Base-by-base conservation (phyloP, 2,888 invertebrate species). In the Rhogogaster chlorosoma region DNA sequence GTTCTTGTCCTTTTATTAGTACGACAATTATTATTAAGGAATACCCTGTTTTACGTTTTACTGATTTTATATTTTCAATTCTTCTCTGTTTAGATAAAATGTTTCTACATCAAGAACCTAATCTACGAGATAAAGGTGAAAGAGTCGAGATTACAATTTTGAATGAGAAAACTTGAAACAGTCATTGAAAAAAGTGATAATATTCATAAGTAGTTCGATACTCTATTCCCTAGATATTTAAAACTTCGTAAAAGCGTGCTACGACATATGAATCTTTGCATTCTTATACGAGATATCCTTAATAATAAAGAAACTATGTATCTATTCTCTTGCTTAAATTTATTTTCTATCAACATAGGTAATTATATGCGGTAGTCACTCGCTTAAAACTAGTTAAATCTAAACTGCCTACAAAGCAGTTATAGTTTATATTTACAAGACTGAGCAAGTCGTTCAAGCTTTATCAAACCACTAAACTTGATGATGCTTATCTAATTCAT, bases 331-430 rank as follows among this genome's bases (percentile, higher is more conserved):
- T 67, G 32, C 36, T 22, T 80, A 22, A 61, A 80, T 9, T n/a
- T 29, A 64, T 70, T 38, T 57, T 64, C 61, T 83, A 83, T 83
- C 45, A 49, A 67, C 45, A 83, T 83, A 83, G 61, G n/a, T 57
- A 32, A 80, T 80, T 38, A 49, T 80, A 80, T 61, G 80, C 70
- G 84, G 73, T 86, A 86, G 86, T 88, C 87, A 87, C 87, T 87
- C 86, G 70, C 86, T 87, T 87, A 87, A 88, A 87, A 84, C 84
- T 84, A 84, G 71, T 87, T 87, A 86, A 87, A 87, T 86, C 86
- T 85, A 85, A 86, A 84, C 87, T 87, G 86, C 78, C 85, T 80
- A 83, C 32, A 84, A 49, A 67, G 83, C 83, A 83, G 83, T 61
- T 83, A 57, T 75, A 85, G 80, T 84, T 77, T 86, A 22, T 83